These are phyloP conservation scores for Chroicocephalus ridibundus DNA, from an alignment of 2,113 vertebrate species.

Conservation along the genomic window DNA sequence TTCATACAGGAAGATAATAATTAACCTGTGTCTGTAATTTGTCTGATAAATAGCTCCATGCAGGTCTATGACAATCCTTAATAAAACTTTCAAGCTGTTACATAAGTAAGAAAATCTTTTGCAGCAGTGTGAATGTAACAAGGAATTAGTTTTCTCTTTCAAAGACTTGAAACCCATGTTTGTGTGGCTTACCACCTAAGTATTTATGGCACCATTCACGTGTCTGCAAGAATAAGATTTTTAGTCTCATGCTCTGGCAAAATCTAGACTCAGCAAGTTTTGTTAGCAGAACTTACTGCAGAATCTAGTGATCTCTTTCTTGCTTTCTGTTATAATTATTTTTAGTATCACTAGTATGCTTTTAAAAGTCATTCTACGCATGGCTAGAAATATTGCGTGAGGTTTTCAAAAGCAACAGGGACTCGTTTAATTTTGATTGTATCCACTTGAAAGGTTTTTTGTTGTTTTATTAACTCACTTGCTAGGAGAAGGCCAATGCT, in stretches of 20 bases:
- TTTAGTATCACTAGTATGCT: neutral
- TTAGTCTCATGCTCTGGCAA: neutral
- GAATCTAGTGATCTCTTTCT: neutral
- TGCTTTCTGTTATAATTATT: neutral
- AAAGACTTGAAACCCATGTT: neutral
- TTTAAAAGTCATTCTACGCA: neutral
- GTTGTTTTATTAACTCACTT: neutral
- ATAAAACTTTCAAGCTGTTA: neutral
- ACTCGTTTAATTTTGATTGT: neutral
- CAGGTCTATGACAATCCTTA: neutral
- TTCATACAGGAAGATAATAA: neutral
- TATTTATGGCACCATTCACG: neutral
- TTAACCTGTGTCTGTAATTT: neutral
- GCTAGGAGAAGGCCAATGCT: neutral
- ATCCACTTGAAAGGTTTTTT: neutral
- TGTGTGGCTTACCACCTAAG: neutral
- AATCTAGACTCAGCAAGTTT: neutral
- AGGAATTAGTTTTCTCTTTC: neutral
- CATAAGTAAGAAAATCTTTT: neutral
- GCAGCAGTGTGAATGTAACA: neutral
- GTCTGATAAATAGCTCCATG: neutral
- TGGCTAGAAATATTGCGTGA: neutral
- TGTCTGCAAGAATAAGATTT: neutral
- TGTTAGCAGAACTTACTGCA: neutral
- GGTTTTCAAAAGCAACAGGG: neutral